phyloP scores from a whole-genome alignment of 1,140 invertebrate species.

The Hirudo medicinalis region DNA sequence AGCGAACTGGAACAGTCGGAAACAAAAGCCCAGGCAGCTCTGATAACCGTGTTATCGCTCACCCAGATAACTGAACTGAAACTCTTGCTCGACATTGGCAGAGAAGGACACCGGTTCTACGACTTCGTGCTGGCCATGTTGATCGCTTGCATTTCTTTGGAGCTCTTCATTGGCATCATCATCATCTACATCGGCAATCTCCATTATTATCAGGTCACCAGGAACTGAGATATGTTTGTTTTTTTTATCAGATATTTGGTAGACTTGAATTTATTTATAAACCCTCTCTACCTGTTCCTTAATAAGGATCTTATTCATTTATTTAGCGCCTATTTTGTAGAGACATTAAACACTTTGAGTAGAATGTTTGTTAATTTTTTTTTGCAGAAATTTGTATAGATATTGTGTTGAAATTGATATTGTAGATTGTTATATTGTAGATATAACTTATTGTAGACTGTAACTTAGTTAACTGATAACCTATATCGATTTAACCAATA shows the following conservation, averaged over 20 bases:
- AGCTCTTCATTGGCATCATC: slow-evolving; percentile 24
- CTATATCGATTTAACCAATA: neutral
- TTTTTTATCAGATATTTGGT: too few relatives aligned
- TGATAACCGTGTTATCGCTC: slow-evolving; percentile 23
- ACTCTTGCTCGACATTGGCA: slow-evolving; percentile 23
- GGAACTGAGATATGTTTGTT: neutral
- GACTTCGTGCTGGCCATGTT: slow-evolving; percentile 24
- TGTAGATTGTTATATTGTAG: too few relatives aligned
- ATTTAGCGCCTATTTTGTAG: neutral
- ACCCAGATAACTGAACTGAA: slow-evolving; percentile 25
- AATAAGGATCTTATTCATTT: too few relatives aligned
- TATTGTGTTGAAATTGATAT: too few relatives aligned
- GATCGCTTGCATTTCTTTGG: slow-evolving; percentile 23
- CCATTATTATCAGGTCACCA: slow-evolving; percentile 15
- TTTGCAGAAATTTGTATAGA: neutral
- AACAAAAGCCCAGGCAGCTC: slow-evolving; percentile 24
- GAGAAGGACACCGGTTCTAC: slow-evolving; percentile 22
- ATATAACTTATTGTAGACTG: too few relatives aligned
- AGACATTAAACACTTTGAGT: too few relatives aligned
- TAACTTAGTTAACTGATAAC: neutral
- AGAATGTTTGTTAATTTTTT: neutral
- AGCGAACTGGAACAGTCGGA: slow-evolving; percentile 24
- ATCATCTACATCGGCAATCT: slow-evolving; percentile 25
- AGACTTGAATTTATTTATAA: neutral
- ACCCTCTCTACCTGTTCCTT: neutral